Evolutionary conservation across 2,888 invertebrate genomes (phyloP).

Genomic region (Chloromyia formosa): DNA sequence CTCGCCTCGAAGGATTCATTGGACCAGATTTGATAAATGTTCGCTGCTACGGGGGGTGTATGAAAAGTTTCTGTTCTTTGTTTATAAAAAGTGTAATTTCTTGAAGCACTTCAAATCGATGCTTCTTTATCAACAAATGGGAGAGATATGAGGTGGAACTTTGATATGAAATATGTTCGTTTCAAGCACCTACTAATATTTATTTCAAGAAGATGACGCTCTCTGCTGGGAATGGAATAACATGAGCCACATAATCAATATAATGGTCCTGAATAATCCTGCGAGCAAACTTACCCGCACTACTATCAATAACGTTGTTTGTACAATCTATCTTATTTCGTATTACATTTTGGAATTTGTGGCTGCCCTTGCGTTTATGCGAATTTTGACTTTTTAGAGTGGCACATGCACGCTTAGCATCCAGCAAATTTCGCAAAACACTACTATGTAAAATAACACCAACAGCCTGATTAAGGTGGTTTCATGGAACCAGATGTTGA

Average conservation of each 20-base stretch:
- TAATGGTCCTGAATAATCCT: background rate
- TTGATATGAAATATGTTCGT: background rate
- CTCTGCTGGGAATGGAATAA: background rate
- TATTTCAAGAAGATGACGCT: too few species aligned
- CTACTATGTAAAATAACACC: too few species aligned
- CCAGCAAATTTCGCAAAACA: background rate
- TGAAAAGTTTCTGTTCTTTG: background rate
- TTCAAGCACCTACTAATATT: too few species aligned
- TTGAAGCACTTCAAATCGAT: slow-evolving; percentile 18
- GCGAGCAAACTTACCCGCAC: background rate
- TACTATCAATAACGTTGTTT: background rate
- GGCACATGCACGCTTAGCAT: too few species aligned
- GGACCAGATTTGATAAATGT: slow-evolving; percentile 30
- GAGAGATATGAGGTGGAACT: background rate
- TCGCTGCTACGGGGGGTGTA: background rate
- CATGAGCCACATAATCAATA: background rate
- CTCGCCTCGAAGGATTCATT: background rate
- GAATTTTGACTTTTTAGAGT: background rate
- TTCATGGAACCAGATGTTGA: slow-evolving; percentile 18
- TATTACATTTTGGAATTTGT: background rate
- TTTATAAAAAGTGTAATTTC: slow-evolving; percentile 15
- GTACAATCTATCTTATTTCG: background rate
- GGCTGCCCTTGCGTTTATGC: background rate
- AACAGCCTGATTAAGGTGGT: background rate
- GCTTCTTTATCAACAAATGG: background rate